These are phyloP conservation scores for Drosophila ercepeae DNA, from an alignment of 1,140 invertebrate species.

Conservation along the genomic window DNA sequence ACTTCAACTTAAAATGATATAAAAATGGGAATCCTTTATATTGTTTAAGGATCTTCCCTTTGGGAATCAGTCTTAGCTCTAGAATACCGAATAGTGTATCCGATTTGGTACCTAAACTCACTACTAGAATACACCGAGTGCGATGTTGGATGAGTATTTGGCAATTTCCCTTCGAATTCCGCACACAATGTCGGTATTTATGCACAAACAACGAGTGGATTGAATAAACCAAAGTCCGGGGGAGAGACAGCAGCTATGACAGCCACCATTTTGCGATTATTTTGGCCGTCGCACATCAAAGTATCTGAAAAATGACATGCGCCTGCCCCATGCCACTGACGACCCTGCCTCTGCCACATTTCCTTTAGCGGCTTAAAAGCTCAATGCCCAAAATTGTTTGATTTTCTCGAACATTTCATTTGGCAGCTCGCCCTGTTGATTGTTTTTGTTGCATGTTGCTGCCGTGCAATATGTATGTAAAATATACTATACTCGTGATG, in stretches of 20 bases:
- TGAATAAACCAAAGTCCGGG: not conserved
- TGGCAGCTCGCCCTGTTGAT: slow-evolving; percentile 38
- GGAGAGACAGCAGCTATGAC: slow-evolving; percentile 5
- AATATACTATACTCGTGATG: no score
- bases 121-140: not conserved
- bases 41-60: no score
- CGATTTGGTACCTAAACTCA: not conserved
- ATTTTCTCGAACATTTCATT: slow-evolving; percentile 64
- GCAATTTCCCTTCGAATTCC: not conserved
- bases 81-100: not conserved
- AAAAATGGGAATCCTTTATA: no score
- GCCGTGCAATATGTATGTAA: not conserved
- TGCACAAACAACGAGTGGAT: not conserved
- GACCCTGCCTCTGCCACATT: slow-evolving; percentile 9
- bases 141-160: not conserved
- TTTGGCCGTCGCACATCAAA: slow-evolving; percentile 60
- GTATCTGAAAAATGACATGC: slow-evolving; percentile 63
- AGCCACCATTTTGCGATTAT: slow-evolving; percentile 49
- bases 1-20: no score
- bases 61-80: no score
- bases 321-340: no score
- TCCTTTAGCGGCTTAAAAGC: slow-evolving; percentile 68
- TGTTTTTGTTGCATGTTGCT: slow-evolving; percentile 13
- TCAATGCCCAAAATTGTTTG: slow-evolving; percentile 72
- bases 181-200: not conserved